phyloP scores from a whole-genome alignment of 2,797 vertebrate genomes.

The Lycodopsis pacificus region DNA sequence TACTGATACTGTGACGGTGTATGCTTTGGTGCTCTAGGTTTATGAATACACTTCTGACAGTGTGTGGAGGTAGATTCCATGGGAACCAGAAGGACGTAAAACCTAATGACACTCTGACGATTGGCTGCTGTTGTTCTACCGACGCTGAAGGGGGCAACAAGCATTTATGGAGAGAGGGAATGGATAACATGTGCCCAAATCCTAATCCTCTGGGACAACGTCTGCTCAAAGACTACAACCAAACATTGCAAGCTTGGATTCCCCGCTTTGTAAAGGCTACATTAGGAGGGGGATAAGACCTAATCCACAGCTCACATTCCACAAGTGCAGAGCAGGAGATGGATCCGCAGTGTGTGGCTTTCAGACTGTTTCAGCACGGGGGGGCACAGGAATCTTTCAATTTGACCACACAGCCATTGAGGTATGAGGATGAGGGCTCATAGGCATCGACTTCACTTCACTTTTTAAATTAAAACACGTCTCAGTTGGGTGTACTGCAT shows the following conservation, averaged over 20 bases:
- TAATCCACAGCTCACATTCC: slow-evolving; percentile 86
- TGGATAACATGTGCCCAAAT: slow-evolving; percentile 68
- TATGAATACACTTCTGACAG: slow-evolving; percentile 6
- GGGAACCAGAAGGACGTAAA: slow-evolving; percentile 62
- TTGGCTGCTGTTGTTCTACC: slow-evolving; percentile 43
- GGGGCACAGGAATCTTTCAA: slow-evolving; percentile 49
- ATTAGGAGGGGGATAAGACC: slow-evolving; percentile 68
- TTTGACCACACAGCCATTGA: slow-evolving; percentile 54
- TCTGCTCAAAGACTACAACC: slow-evolving; percentile 65
- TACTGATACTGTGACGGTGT: neutral
- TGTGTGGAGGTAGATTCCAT: slow-evolving; percentile 39
- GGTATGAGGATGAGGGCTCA: slow-evolving; percentile 19
- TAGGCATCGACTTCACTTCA: neutral
- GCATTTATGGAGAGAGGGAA: slow-evolving; percentile 60
- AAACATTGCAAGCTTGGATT: slow-evolving; percentile 70
- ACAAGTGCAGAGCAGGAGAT: slow-evolving; percentile 79
- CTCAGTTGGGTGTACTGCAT: neutral
- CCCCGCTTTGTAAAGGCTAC: slow-evolving; percentile 68
- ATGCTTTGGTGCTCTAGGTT: neutral
- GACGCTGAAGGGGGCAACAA: slow-evolving; percentile 38
- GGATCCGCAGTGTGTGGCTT: slow-evolving; percentile 40
- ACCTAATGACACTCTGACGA: slow-evolving; percentile 29
- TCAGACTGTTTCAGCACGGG: slow-evolving; percentile 51
- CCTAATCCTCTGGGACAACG: slow-evolving; percentile 78
- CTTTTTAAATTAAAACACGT: neutral